These are phyloP conservation scores for Amphipoea lucens DNA, from an alignment of 2,888 invertebrate genomes.

Conservation along the genomic window DNA sequence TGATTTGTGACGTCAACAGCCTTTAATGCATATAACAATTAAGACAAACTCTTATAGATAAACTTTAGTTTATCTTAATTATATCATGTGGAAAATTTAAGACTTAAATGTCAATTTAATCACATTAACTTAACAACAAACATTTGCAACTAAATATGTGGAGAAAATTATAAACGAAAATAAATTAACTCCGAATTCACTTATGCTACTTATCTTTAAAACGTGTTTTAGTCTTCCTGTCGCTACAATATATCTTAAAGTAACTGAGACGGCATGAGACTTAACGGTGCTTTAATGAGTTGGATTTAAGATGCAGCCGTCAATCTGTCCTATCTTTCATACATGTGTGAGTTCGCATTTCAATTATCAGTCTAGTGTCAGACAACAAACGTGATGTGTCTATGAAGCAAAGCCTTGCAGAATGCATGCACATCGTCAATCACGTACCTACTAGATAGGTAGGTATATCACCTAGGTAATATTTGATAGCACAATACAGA, in stretches of 20 bases:
- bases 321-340: slow-evolving; percentile 10
- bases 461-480: neutral
- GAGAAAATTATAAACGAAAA: too few species aligned
- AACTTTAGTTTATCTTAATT: too few species aligned
- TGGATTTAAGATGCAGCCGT: neutral
- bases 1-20: neutral
- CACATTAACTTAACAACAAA: too few species aligned
- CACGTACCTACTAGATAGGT: slow-evolving; percentile 44
- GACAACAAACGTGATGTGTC: slow-evolving; percentile 55
- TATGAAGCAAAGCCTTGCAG: slow-evolving; percentile 42
- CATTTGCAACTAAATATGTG: too few species aligned
- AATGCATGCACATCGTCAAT: slow-evolving; percentile 17
- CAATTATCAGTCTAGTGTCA: slow-evolving; percentile 53
- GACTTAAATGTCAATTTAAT: too few species aligned
- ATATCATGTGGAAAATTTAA: neutral
- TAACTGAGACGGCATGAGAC: neutral
- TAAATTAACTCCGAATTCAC: too few species aligned
- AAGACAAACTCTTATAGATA: neutral
- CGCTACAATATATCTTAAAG: too few species aligned
- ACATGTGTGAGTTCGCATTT: slow-evolving; percentile 21
- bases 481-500: slow-evolving; percentile 12
- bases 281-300: neutral
- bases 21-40: slow-evolving; percentile 28
- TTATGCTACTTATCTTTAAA: too few species aligned
- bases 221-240: too few species aligned